Evolutionary conservation across 2,888 invertebrate species (phyloP).

Genomic region (Scrobipalpa costella): DNA sequence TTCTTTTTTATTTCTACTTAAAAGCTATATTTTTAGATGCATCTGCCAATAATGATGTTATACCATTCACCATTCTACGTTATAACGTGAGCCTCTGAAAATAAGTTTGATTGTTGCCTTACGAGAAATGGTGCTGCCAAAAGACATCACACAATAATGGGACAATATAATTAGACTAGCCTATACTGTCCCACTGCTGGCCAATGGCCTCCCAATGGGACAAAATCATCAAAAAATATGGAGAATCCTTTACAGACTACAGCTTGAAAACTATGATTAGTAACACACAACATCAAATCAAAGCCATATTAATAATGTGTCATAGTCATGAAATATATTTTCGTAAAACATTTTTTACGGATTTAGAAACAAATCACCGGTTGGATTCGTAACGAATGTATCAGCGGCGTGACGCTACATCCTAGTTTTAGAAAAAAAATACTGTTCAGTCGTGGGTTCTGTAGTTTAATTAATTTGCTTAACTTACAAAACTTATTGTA

Average conservation of each 20-base stretch:
- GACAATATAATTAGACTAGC: too few relatives aligned
- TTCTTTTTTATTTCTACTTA: background rate
- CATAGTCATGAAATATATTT: conserved; percentile 21
- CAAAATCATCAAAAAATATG: too few relatives aligned
- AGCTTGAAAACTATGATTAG: conserved; percentile 15
- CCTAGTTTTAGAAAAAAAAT: conserved; percentile 36
- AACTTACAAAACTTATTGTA: too few relatives aligned
- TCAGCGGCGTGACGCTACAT: conserved; percentile 52
- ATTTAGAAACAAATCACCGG: conserved; percentile 47
- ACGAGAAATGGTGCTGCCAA: too few relatives aligned
- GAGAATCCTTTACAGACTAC: conserved; percentile 21
- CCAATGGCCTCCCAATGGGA: too few relatives aligned
- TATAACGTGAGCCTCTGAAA: too few relatives aligned
- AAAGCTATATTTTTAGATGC: too few relatives aligned
- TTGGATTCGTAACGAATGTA: conserved; percentile 57
- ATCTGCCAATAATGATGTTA: too few relatives aligned
- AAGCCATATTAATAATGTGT: background rate
- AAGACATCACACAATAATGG: too few relatives aligned
- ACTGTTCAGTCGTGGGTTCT: conserved; percentile 31
- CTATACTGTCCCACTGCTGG: too few relatives aligned
- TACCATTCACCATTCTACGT: too few relatives aligned
- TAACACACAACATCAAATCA: conserved; percentile 6
- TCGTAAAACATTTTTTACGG: conserved; percentile 43
- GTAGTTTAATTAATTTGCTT: conserved; percentile 30
- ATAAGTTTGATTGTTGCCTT: too few relatives aligned